Evolutionary conservation across 2,888 invertebrate genomes (phyloP), one percentile per base, ranked within the genome.

Genomic region (Altica lythri): DNA sequence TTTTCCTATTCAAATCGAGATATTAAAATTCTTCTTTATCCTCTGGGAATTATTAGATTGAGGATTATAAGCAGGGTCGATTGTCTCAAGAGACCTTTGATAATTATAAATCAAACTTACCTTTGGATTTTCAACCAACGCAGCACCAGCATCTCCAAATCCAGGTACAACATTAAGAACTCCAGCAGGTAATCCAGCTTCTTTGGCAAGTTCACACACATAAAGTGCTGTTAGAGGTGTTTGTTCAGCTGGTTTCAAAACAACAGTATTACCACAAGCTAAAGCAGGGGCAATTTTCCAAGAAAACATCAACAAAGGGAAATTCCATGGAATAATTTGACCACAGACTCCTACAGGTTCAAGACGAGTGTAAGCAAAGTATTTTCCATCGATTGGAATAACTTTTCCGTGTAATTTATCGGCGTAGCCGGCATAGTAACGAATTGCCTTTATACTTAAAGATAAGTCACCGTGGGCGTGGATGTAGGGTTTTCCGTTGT

Each of bases 331-430:
- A 60, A 93, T 92, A 58, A 95, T 95, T 78, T 93, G 93, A 2
- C 90, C 95, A 75, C 93, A 94, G 1, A 95, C 92, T 6, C 95
- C 95, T n/a, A 95, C 90, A 0, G 95, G 95, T 72, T 95, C 95
- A 60, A 91, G 92, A 1, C 91, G 82, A 0, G 92, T 92, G 74
- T 94, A 95, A 0, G 86, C 84, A 68, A 93, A 84, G 76, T 83
- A 89, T 34, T 86, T 82, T 1, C 95, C 95, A 71, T 92, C 92
- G 63, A 85, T 79, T 2, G 92, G 89, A 55, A 92, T 83, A 9
- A 88, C 88, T 67, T 80, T 78, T 6, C 78, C 78, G 62, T 92
- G 90, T 73, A 85, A 88, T 78, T 95, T 95, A 76, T 95, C 95
- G 0, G 93, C 90, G 89, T 90, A 95, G 16, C 95, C 95, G n/a